Conservation (phyloP, 2,888 invertebrate genomes). For the Scaeva pyrastri region DNA sequence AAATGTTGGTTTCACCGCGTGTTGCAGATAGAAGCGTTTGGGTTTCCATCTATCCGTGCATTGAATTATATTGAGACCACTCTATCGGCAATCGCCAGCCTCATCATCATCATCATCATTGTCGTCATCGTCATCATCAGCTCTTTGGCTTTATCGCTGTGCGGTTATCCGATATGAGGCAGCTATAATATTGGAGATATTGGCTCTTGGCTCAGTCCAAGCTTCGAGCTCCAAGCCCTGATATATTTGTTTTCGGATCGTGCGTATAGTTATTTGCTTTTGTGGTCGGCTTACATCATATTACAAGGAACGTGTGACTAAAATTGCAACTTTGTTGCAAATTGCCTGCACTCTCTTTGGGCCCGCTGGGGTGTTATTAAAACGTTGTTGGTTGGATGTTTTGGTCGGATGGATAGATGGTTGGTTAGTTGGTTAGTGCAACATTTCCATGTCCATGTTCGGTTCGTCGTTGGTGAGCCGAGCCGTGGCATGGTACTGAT, state of each 20-base stretch:
- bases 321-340: slow-evolving; percentile 66
- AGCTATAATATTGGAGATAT: slow-evolving; percentile 15
- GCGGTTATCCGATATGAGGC: slow-evolving; percentile 64
- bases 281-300: slow-evolving; percentile 71
- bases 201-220: slow-evolving; percentile 8
- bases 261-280: slow-evolving; percentile 72
- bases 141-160: slow-evolving; percentile 50
- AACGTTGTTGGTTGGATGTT: slow-evolving; percentile 54
- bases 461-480: slow-evolving; percentile 32
- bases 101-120: slow-evolving; percentile 30
- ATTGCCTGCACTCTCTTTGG: slow-evolving; percentile 60
- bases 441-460: slow-evolving; percentile 64
- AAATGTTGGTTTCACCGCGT: slow-evolving; percentile 61
- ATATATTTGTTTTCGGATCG: slow-evolving; percentile 54
- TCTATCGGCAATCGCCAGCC: slow-evolving; percentile 48
- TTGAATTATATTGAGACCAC: slow-evolving; percentile 61
- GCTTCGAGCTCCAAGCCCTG: slow-evolving; percentile 23
- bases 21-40: slow-evolving; percentile 26
- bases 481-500: slow-evolving; percentile 63
- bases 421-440: slow-evolving; percentile 61
- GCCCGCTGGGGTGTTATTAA: slow-evolving; percentile 65
- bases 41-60: slow-evolving; percentile 23
- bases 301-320: slow-evolving; percentile 66
- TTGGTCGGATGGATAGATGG: slow-evolving; percentile 7
- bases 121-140: not conserved